Conservation (phyloP, 2,797 vertebrate species). For the Cuniculus paca region DNA sequence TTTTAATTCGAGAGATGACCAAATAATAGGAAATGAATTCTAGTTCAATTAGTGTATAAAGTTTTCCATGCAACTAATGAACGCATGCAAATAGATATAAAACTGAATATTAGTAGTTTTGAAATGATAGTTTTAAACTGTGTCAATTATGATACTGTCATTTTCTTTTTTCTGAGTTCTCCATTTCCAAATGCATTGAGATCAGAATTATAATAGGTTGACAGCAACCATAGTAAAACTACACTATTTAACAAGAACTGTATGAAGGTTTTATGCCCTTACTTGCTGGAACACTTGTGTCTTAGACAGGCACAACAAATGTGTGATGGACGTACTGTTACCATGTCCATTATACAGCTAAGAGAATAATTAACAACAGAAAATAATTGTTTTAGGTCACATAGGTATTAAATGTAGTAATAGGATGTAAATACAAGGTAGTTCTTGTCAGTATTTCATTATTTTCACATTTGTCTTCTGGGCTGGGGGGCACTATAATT, state of each 20-base stretch:
- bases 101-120: background rate
- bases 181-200: background rate
- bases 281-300: background rate
- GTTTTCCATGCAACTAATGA: background rate
- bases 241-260: background rate
- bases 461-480: background rate
- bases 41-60: background rate
- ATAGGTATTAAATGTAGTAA: background rate
- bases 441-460: background rate
- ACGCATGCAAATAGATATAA: background rate
- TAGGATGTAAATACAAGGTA: background rate
- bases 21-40: background rate
- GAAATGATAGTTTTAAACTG: background rate
- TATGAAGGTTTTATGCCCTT: background rate
- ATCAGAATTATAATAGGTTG: background rate
- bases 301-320: background rate
- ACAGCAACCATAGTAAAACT: background rate
- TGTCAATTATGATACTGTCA: background rate
- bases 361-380: background rate
- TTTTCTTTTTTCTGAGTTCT: background rate
- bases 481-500: background rate
- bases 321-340: background rate
- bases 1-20: background rate
- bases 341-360: background rate
- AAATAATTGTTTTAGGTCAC: background rate